Base-by-base conservation (phyloP, 1,140 invertebrate species). In the Globodera rostochiensis region DNA sequence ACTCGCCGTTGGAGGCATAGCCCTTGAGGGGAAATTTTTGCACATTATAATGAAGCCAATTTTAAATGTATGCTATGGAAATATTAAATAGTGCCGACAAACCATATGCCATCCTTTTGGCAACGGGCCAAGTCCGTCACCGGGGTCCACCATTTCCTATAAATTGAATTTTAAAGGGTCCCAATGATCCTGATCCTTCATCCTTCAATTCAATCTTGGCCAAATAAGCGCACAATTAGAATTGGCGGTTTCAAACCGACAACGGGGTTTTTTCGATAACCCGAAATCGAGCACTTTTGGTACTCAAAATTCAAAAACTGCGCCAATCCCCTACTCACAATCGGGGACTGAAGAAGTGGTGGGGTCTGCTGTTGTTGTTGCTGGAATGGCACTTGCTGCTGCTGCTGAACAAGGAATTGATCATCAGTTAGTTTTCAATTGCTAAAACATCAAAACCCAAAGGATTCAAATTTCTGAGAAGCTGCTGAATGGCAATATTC, bases 21-120 rank as follows among this genome's bases (percentile, higher is more conserved):
- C 21, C 53, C 46, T 71, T 71, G 6, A 15, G 6, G 69, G 69
- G 46, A 3, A 45, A 69, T 13, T 21, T 7, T 69, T 45, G n/a
- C 19, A 19, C 4, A 69, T 36, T 11, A 36, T 36, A 36, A 36
- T 36, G 25, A 36, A 36, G 25, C 25, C 25, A 36, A 36, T 36
- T 36, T 36, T 36, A 2, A 36, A 36, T 36, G 25, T 36, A 36
- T 36, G 36, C 2, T 36, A 36, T 36, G 36, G 3, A 2, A 36
- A 36, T 36, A 36, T 2, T 36, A 36, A 36, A 71, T 47, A 71
- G 9, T 47, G 9, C 11, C 6, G 19, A 45, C 69, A 45, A 19
- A 47, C 57, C 36, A 77, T 82, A 53, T 73, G 71, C 84, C 84
- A 84, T 66, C 84, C 84, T 71, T 82, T 79, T 6, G 84, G 84